Evolutionary conservation across 1,140 invertebrate species (phyloP).

Genomic region (Aphaenogaster floridana): DNA sequence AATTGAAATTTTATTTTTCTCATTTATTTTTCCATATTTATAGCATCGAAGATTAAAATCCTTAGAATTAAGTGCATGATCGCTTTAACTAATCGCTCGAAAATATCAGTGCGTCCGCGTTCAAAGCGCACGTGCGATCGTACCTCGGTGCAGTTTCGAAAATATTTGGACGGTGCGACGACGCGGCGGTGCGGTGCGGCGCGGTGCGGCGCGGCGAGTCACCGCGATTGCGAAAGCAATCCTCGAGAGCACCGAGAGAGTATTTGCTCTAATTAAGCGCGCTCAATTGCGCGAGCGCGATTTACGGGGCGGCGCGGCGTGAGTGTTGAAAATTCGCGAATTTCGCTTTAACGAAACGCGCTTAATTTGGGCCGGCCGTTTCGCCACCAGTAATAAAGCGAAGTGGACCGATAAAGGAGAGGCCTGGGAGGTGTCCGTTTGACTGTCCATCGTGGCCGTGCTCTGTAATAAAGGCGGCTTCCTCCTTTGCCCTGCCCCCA

Average conservation of each 20-base stretch:
- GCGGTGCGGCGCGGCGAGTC: slow-evolving; percentile 8
- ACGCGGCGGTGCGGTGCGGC: too few species aligned
- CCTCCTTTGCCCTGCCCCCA: slow-evolving; percentile 72
- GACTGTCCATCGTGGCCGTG: slow-evolving; percentile 78
- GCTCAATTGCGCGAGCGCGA: slow-evolving; percentile 53
- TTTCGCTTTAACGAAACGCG: slow-evolving; percentile 73
- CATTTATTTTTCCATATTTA: not conserved
- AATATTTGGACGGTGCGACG: not conserved
- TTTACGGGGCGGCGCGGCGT: slow-evolving; percentile 47
- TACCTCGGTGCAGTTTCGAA: slow-evolving; percentile 6
- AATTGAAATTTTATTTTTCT: slow-evolving; percentile 36
- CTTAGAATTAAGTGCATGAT: not conserved
- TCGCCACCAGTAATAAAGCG: slow-evolving; percentile 77
- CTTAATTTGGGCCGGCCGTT: slow-evolving; percentile 72
- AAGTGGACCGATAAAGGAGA: slow-evolving; percentile 78
- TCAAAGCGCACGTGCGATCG: not conserved
- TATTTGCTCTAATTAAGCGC: slow-evolving; percentile 69
- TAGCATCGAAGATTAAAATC: not conserved
- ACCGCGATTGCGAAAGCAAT: slow-evolving; percentile 52
- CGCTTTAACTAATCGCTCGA: not conserved
- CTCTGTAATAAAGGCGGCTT: slow-evolving; percentile 81
- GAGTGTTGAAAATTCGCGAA: slow-evolving; percentile 69
- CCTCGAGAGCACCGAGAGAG: slow-evolving; percentile 20
- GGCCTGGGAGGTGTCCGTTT: slow-evolving; percentile 78
- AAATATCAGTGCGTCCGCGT: not conserved